Evolutionary conservation across 1,140 invertebrate species (phyloP).

Genomic region (Sarcophaga bullata): DNA sequence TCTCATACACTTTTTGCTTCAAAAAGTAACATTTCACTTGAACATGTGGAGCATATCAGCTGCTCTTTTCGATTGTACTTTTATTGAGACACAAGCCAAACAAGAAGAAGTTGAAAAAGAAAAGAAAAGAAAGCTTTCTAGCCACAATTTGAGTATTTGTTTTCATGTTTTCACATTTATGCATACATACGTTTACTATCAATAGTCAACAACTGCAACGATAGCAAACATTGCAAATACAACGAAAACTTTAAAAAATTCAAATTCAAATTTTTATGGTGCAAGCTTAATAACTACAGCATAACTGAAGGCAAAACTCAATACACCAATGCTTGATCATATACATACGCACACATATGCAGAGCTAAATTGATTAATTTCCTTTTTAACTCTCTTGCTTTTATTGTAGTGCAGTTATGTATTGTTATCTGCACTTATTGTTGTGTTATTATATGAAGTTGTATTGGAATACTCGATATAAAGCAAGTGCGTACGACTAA

Average conservation of each 20-base stretch:
- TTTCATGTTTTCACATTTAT: no score
- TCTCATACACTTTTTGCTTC: no score
- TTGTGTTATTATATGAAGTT: no score
- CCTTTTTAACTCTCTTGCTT: not conserved
- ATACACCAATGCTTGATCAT: not conserved
- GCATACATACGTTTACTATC: not conserved
- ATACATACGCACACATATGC: not conserved
- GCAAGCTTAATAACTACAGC: not conserved
- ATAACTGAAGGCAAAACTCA: not conserved
- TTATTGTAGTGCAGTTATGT: not conserved
- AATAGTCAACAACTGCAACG: not conserved
- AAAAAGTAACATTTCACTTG: no score
- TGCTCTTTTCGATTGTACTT: no score
- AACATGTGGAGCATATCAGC: no score
- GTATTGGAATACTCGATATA: no score
- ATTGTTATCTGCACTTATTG: no score
- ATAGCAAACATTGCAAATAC: not conserved
- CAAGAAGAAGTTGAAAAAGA: no score
- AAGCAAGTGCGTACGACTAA: no score
- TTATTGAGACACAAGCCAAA: no score
- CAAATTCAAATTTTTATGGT: not conserved
- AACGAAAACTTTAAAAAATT: not conserved
- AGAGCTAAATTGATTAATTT: not conserved
- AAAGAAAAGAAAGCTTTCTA: no score
- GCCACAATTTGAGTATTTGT: not conserved